A percentile compares a stretch with the other conserved stretches of the same genome.
Conservation (phyloP, 2,113 vertebrate species). For the Corydoras maculifer region DNA sequence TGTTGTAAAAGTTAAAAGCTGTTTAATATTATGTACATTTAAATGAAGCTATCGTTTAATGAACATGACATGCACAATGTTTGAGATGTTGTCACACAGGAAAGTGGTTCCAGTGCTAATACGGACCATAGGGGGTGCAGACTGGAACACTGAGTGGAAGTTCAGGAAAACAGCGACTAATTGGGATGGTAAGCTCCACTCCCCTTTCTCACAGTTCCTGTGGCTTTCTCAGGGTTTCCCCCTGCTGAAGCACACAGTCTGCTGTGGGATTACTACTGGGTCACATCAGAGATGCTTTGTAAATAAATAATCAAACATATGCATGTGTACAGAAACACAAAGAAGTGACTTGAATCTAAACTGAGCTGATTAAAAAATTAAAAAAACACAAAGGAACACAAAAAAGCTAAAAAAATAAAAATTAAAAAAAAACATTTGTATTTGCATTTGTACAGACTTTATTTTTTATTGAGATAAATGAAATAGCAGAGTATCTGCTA, state of each 20-base stretch:
- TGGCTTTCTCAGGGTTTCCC: slow-evolving; percentile 71
- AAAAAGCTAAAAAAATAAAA: too few species aligned
- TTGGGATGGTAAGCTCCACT: slow-evolving; percentile 71
- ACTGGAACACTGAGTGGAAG: slow-evolving; percentile 19
- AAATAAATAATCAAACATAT: slow-evolving; percentile 56
- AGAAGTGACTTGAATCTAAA: neutral
- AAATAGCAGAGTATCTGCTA: too few species aligned
- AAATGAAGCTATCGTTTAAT: too few species aligned
- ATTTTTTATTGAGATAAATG: too few species aligned
- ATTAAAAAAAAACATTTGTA: too few species aligned
- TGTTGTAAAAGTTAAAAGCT: too few species aligned
- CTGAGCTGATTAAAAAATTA: neutral
- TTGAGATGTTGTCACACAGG: slow-evolving; percentile 17
- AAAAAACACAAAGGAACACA: too few species aligned
- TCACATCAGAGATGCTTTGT: slow-evolving; percentile 76
- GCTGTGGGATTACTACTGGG: slow-evolving; percentile 83
- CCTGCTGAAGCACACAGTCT: slow-evolving; percentile 51
- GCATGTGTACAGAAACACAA: slow-evolving; percentile 52
- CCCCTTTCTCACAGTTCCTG: slow-evolving; percentile 38
- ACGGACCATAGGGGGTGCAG: slow-evolving; percentile 43
- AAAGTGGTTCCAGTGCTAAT: slow-evolving; percentile 34
- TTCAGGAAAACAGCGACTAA: slow-evolving; percentile 58
- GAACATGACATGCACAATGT: too few species aligned
- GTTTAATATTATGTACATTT: too few species aligned
- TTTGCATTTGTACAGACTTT: too few species aligned